A percentile compares a stretch with the other conserved stretches of the same genome.
Evolutionary conservation across 2,888 invertebrate genomes (phyloP).

Genomic region (Diplazon laetatorius): DNA sequence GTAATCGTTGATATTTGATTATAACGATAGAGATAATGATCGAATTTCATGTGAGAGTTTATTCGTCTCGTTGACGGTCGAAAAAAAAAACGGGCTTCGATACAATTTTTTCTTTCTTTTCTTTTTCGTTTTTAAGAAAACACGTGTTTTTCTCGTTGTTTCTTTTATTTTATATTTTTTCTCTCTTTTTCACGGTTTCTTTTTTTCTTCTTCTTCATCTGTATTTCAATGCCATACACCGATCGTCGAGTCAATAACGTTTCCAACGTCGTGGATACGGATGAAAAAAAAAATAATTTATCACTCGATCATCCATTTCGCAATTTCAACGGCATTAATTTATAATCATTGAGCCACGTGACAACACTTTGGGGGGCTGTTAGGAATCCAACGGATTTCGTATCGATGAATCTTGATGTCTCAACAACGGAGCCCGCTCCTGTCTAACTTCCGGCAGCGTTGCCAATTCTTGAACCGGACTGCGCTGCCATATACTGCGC

Average conservation of each 20-base stretch:
- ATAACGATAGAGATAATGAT: constrained; percentile 64
- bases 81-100: constrained; percentile 49
- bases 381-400: constrained; percentile 75
- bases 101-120: background rate
- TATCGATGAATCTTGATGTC: constrained; percentile 79
- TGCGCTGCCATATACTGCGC: constrained; percentile 78
- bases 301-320: constrained; percentile 64
- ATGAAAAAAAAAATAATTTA: constrained; percentile 68
- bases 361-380: constrained; percentile 65
- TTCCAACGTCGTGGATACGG: constrained; percentile 60
- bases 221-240: constrained; percentile 30
- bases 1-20: constrained; percentile 64
- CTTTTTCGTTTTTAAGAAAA: constrained; percentile 11
- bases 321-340: constrained; percentile 73
- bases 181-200: background rate
- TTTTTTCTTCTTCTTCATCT: background rate
- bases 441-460: constrained; percentile 79
- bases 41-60: constrained; percentile 10
- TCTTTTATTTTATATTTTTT: background rate
- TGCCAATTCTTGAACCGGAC: constrained; percentile 78
- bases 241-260: constrained; percentile 58
- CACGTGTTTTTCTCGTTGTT: background rate
- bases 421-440: constrained; percentile 78
- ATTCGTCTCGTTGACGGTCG: constrained; percentile 19
- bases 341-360: constrained; percentile 63